These are phyloP conservation scores for Cryptoleucopteryx plumbea DNA, from an alignment of 2,113 vertebrate genomes.

Conservation along the genomic window DNA sequence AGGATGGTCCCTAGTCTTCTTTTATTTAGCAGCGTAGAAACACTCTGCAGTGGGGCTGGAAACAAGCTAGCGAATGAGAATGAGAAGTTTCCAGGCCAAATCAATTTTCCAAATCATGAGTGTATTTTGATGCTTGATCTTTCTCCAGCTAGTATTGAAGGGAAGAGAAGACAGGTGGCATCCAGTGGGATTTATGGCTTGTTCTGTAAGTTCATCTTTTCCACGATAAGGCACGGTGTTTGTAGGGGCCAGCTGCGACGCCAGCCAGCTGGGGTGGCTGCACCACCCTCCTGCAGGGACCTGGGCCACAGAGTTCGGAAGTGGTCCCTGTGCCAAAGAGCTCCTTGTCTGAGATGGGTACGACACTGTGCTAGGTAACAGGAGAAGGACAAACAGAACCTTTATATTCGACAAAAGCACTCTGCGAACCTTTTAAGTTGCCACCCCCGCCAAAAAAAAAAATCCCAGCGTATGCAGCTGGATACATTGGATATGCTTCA, in stretches of 20 bases:
- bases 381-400: not conserved
- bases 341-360: not conserved
- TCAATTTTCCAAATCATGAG: not conserved
- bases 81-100: not conserved
- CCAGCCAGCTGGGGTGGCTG: not conserved
- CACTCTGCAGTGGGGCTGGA: not conserved
- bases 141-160: not conserved
- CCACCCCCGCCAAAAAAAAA: fast-evolving
- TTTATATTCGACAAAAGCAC: not conserved
- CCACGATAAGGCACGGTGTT: not conserved
- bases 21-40: not conserved
- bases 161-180: not conserved
- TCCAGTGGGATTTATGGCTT: not conserved
- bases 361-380: not conserved
- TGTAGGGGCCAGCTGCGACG: not conserved
- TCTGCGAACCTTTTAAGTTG: not conserved
- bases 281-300: not conserved
- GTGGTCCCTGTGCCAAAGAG: not conserved
- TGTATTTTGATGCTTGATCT: not conserved
- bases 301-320: not conserved
- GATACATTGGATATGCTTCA: not conserved
- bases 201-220: not conserved
- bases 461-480: not conserved
- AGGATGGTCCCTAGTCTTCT: not conserved
- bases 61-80: not conserved